Evolutionary conservation across 2,797 vertebrate genomes (phyloP).

Genomic region (Sebastes oblongus): DNA sequence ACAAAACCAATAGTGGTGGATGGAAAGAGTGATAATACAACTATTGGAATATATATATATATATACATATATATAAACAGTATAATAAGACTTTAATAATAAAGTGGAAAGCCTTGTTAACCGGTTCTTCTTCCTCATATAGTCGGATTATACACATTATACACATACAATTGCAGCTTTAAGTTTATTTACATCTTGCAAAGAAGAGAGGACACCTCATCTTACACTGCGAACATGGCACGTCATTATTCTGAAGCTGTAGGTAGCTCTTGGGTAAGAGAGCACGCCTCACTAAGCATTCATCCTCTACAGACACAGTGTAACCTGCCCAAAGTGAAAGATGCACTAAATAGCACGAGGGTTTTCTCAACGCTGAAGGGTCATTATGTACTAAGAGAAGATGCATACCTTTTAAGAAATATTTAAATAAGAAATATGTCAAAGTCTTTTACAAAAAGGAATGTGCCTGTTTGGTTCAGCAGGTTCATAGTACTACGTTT

Average conservation of each 20-base stretch:
- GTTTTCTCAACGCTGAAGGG: conserved; percentile 22
- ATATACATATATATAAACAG: background rate
- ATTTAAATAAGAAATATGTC: background rate
- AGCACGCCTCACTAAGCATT: background rate
- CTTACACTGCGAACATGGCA: conserved; percentile 1
- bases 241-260: conserved; percentile 3
- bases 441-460: background rate
- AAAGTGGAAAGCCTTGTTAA: background rate
- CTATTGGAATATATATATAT: background rate
- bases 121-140: background rate
- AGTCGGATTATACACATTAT: background rate
- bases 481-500: background rate
- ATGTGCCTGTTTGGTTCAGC: background rate
- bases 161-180: background rate
- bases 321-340: conserved; percentile 14
- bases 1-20: no score
- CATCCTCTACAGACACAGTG: conserved; percentile 1
- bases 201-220: background rate
- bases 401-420: background rate
- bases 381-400: background rate
- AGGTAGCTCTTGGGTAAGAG: conserved; percentile 1
- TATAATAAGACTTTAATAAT: background rate
- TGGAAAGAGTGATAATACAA: no score
- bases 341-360: background rate
- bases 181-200: background rate